Conservation (phyloP, 2,113 vertebrate species). For the Oreochromis aureus region DNA sequence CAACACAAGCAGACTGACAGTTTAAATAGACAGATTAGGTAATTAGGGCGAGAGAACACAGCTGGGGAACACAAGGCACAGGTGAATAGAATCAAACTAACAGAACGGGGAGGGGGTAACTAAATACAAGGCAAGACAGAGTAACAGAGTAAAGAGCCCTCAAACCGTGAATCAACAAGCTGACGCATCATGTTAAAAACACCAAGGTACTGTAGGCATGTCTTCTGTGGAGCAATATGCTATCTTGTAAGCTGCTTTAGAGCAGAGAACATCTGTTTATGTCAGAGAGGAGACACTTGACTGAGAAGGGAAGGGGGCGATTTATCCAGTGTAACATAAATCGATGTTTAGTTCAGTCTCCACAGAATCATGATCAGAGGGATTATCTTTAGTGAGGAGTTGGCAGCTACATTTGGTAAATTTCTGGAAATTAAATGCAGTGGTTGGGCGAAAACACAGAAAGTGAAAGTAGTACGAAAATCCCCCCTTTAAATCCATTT, state of each 20-base stretch:
- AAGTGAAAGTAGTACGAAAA: neutral
- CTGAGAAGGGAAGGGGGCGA: conserved; percentile 16
- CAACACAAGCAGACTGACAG: neutral
- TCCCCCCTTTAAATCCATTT: neutral
- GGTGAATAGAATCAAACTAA: neutral
- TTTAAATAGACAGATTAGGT: neutral
- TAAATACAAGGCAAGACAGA: neutral
- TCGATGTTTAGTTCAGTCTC: conserved; percentile 23
- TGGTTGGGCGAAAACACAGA: neutral
- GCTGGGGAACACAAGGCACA: neutral
- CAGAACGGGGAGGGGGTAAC: neutral
- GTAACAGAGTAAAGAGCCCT: neutral
- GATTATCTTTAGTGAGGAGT: conserved; percentile 2
- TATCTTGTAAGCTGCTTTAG: conserved; percentile 36
- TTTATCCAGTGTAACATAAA: conserved; percentile 29
- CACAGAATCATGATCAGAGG: conserved; percentile 22
- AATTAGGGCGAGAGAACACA: neutral
- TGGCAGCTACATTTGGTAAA: neutral
- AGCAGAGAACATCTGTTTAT: conserved; percentile 33
- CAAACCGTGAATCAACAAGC: neutral
- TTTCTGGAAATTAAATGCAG: conserved; percentile 5
- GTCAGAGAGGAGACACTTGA: conserved; percentile 44
- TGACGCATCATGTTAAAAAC: neutral
- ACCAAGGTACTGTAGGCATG: neutral
- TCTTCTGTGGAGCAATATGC: neutral